Evolutionary conservation across 1,140 invertebrate genomes (phyloP), one percentile per base, ranked within the genome.

Genomic region (Drosophila prosaltans): DNA sequence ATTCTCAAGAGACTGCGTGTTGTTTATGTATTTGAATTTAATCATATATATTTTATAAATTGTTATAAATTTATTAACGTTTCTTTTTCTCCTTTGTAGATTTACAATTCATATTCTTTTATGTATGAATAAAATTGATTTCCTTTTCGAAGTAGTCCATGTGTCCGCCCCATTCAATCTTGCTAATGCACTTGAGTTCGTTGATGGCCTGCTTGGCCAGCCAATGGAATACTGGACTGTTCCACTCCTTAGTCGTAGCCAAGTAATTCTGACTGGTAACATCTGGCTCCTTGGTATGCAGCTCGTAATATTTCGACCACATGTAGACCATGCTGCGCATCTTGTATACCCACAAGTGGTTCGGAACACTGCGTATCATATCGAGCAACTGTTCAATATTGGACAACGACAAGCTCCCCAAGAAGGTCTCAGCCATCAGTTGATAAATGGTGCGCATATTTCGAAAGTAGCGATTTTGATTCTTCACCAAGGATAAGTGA

Each of bases 181-280:
- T 28, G 39, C 82, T 82, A 24, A 85, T 48, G 0, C 0, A 2
- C 11, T 57, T 39, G 1, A 83, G 54, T 9, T 88, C 84, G 0
- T 21, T 3, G 16, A 54, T 72, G 11, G 84, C 84, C 68, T 88
- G 69, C 24, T 78, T 67, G 65, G 84, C 70, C 11, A 84, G 7
- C 83, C 83, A 88, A 40, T 88, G 84, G n/a, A 86, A 70, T 5
- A 78, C 16, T 9, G 72, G 57, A 21, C 26, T 64, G 1, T 64
- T 39, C 82, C 83, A 86, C 28, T 76, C 57, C 0, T 24, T 54
- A 0, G 28, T 1, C 0, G 69, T 70, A 9, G 30, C 10, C 2
- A 39, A 16, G 3, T 30, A 21, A 2, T 59, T 24, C 39, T 7
- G 51, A 0, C 16, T 39, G 0, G 11, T 11, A 8, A 24, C 7